phyloP scores from a whole-genome alignment of 2,888 invertebrate species.

The Germaria angustata region DNA sequence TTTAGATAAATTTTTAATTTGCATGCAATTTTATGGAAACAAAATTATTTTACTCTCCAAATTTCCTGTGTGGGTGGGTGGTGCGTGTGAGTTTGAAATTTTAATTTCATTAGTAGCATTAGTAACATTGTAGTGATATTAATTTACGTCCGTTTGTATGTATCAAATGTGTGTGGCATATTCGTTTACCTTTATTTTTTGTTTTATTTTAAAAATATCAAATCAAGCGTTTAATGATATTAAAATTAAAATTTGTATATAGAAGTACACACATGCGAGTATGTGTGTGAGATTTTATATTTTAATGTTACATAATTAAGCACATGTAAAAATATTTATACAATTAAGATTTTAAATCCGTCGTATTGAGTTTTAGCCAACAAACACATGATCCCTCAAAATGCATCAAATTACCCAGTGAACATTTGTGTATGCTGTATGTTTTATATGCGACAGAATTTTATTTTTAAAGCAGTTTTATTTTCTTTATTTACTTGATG shows the following conservation, averaged over 20 bases:
- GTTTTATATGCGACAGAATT: no score
- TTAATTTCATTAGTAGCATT: slow-evolving; percentile 30
- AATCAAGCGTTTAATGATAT: slow-evolving; percentile 53
- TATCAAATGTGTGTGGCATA: neutral
- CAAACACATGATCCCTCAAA: neutral
- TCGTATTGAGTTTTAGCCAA: slow-evolving; percentile 48
- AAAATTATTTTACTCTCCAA: neutral
- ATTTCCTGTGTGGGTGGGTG: neutral
- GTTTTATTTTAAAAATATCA: slow-evolving; percentile 21
- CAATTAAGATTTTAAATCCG: slow-evolving; percentile 68
- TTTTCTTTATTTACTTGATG: no score
- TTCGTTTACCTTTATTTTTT: neutral
- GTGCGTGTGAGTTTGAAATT: no score
- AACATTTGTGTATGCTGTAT: neutral
- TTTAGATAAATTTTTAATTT: no score
- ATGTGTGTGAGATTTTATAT: neutral
- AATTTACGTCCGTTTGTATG: neutral
- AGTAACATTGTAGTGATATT: no score
- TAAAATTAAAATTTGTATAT: slow-evolving; percentile 54
- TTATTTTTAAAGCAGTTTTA: no score
- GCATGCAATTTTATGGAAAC: neutral
- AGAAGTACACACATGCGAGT: neutral
- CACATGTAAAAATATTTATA: slow-evolving; percentile 68
- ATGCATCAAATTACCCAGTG: neutral
- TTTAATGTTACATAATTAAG: slow-evolving; percentile 66